Conservation (phyloP, 92 coral and sea anemone species). For the Muricea muricata region DNA sequence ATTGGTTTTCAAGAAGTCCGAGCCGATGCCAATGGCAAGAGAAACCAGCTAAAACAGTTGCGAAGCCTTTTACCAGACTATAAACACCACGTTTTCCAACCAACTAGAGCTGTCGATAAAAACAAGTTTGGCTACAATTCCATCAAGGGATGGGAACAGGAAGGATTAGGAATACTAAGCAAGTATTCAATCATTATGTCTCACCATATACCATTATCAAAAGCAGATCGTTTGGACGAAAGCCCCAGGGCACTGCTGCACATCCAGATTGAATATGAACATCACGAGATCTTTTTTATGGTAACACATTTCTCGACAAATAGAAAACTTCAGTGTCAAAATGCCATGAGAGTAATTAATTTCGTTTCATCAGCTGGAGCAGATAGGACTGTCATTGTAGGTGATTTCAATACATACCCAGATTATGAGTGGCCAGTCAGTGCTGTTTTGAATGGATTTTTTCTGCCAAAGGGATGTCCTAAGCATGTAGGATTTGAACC, state of each 20-base stretch:
- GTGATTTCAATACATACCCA: slow-evolving; percentile 87
- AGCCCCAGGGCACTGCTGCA: slow-evolving; percentile 81
- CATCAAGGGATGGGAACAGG: slow-evolving; percentile 94
- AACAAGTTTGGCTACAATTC: slow-evolving; percentile 67
- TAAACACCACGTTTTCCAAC: slow-evolving; percentile 71
- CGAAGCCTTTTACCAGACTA: slow-evolving; percentile 74
- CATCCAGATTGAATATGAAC: slow-evolving; percentile 69
- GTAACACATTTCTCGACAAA: slow-evolving; percentile 90
- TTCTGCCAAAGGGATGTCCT: slow-evolving; percentile 66
- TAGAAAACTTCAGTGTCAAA: slow-evolving; percentile 84
- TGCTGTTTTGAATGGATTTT: slow-evolving; percentile 79
- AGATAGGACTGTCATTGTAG: slow-evolving; percentile 79
- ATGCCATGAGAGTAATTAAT: slow-evolving; percentile 80
- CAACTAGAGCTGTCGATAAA: slow-evolving; percentile 58
- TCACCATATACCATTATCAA: slow-evolving; percentile 70
- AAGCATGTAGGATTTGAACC: slow-evolving; percentile 62
- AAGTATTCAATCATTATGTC: slow-evolving; percentile 79
- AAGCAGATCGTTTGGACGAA: slow-evolving; percentile 53
- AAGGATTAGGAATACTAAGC: slow-evolving; percentile 92
- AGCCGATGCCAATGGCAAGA: slow-evolving; percentile 64
- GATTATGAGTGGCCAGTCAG: slow-evolving; percentile 87
- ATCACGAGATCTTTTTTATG: slow-evolving; percentile 77
- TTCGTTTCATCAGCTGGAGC: slow-evolving; percentile 79
- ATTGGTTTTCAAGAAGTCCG: slow-evolving; percentile 98
- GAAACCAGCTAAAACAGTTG: slow-evolving; percentile 77